Conservation (phyloP, 2,888 invertebrate genomes). For the Cryptus armator region DNA sequence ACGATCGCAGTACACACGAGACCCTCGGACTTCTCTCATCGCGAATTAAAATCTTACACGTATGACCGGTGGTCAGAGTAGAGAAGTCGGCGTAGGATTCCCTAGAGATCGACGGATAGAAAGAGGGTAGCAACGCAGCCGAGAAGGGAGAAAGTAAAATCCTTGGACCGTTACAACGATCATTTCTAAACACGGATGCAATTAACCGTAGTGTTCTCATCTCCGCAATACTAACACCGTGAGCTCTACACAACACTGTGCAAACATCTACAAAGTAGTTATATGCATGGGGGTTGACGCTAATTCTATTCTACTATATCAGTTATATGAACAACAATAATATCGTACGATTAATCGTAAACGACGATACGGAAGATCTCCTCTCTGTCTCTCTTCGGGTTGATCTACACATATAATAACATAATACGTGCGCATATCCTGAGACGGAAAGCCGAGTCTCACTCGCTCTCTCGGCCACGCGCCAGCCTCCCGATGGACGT, state of each 20-base stretch:
- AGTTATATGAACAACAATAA: constrained; percentile 23
- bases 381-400: constrained; percentile 22
- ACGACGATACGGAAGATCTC: constrained; percentile 55
- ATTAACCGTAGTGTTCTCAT: constrained; percentile 25
- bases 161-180: constrained; percentile 42
- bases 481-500: constrained; percentile 74
- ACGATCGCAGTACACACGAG: constrained; percentile 30
- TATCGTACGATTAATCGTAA: constrained; percentile 68
- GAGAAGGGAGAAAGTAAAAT: constrained; percentile 41
- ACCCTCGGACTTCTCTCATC: constrained; percentile 65
- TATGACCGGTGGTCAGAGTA: constrained; percentile 56
- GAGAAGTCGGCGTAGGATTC: constrained; percentile 2
- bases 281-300: neutral
- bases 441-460: neutral
- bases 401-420: constrained; percentile 50
- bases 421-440: constrained; percentile 63
- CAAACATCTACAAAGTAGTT: neutral
- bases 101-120: constrained; percentile 37
- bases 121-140: neutral
- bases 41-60: constrained; percentile 77
- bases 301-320: neutral
- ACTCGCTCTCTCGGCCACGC: constrained; percentile 42
- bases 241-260: neutral
- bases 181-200: constrained; percentile 33
- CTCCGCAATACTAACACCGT: neutral